Evolutionary conservation across 2,113 vertebrate species (phyloP), one percentile per base, ranked within the genome.

Genomic region (Salvelinus alpinus): DNA sequence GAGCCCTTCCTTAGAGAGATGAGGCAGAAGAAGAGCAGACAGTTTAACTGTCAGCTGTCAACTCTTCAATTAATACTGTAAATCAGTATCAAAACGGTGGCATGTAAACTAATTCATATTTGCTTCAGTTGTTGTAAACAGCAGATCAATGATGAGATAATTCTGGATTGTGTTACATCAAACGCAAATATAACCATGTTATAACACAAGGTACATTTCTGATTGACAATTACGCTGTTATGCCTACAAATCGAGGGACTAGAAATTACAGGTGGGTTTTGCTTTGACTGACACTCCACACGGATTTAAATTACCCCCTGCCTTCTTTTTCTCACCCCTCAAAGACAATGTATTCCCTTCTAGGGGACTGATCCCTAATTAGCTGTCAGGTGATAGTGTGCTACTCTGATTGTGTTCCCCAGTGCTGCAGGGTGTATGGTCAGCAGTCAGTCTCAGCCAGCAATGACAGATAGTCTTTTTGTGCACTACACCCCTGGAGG

Each of bases 331-430:
- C 84, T 86, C 78, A 77, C 76, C 84, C 86, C 80, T 90, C 81
- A 91, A 92, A 91, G 91, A 90, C 87, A 89, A 85, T 88, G 75
- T 85, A 86, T 93, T 90, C 84, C 90, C 92, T 93, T 88, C 87
- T 85, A 87, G 85, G 79, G 83, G 85, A 87, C 84, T 83, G 88
- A 90, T 92, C 90, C 86, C 91, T 91, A 92, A 93, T 93, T 92
- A 93, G 91, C 86, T 92, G 90, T 91, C 89, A 92, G 88, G 85
- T 91, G 90, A 92, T 92, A 92, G 84, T 82, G 78, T 77, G 85
- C 82, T 78, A 80, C 82, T 83, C 82, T 44, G 38, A 88, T 92
- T 91, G 90, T 90, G 81, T 74, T 80, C 75, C 24, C 54, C 82
- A 54, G 76, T 12, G 84, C 92, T 89, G 85, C 83, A 87, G 90